Base-by-base conservation (phyloP, 2,797 vertebrate genomes). In the Scarus forsteni region DNA sequence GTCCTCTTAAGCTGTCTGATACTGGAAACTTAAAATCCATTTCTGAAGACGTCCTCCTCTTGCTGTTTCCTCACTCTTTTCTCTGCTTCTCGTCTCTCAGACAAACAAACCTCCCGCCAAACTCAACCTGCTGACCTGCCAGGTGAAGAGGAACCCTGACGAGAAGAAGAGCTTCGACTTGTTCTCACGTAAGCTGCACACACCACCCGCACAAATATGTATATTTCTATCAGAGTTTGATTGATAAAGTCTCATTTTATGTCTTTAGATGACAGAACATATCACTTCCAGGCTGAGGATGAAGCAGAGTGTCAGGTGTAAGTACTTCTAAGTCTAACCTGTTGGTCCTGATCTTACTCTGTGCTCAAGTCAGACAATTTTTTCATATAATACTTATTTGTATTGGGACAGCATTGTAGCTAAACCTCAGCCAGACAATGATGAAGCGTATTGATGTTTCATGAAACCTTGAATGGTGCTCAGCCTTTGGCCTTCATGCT, bases 151-250 rank as follows among this genome's bases (percentile, higher is more conserved):
- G 81, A 98, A 94, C 64, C 95, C 96, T 0, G 98, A 99, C 7
- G 98, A 99, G 93, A 99, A 96, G 89, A 99, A 97, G 84, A 96
- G 95, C 87, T 99, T 99, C 79, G 97, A 99, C 89, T 96, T 99
- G 66, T 97, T 99, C 92, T 99, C 98, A 84, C 97, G 98, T 99
- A 93, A 88, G 96, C 15, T 9, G 18, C 72, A 5, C 6, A 45
- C 13, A 0, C 42, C 13, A 0, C 42, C 0, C 0, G 3, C 10
- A 27, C 16, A 2, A 8, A 1, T 5, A 5, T 36, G 0, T 0
- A 3, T 5, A 3, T 12, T 12, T 43, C 3, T 43, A 13, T 12
- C 3, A 13, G 12, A 14, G 12, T 13, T 1, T 14, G 43, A 13
- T 6, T 1, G 6, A 6, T 44, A 13, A 44, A 44, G 9, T 73